These are phyloP conservation scores for Mohoua ochrocephala DNA, from an alignment of 2,113 vertebrate species.

Conservation along the genomic window DNA sequence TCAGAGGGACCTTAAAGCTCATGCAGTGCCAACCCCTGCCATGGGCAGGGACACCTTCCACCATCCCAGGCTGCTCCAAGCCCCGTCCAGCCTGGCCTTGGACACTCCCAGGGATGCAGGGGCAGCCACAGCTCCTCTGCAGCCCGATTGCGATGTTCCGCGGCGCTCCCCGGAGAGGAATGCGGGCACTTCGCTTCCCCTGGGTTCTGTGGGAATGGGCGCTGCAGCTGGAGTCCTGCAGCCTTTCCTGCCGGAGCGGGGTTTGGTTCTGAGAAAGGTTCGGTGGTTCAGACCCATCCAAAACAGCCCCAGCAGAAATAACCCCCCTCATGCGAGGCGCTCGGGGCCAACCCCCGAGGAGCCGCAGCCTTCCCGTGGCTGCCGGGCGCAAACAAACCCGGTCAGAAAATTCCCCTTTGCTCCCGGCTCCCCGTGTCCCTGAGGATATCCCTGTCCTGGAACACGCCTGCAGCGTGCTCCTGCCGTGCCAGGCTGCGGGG, in stretches of 20 bases:
- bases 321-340: background rate
- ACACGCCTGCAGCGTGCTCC: no score
- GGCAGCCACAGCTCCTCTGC: background rate
- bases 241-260: background rate
- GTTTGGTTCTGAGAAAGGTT: background rate
- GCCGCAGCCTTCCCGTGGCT: background rate
- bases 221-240: background rate
- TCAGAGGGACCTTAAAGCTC: background rate
- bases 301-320: background rate
- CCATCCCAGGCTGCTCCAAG: background rate
- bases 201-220: background rate
- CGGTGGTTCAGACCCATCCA: background rate
- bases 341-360: background rate
- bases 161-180: background rate
- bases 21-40: background rate
- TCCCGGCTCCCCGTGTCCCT: background rate
- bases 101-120: background rate
- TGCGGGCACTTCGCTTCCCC: background rate
- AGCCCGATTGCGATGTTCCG: background rate
- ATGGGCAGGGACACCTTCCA: background rate
- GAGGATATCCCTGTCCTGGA: background rate
- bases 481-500: no score
- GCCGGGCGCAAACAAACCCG: background rate
- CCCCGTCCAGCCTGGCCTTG: accelerated
- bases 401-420: background rate